phyloP scores from a whole-genome alignment of 1,140 invertebrate genomes.

The Drosophila sturtevanti region DNA sequence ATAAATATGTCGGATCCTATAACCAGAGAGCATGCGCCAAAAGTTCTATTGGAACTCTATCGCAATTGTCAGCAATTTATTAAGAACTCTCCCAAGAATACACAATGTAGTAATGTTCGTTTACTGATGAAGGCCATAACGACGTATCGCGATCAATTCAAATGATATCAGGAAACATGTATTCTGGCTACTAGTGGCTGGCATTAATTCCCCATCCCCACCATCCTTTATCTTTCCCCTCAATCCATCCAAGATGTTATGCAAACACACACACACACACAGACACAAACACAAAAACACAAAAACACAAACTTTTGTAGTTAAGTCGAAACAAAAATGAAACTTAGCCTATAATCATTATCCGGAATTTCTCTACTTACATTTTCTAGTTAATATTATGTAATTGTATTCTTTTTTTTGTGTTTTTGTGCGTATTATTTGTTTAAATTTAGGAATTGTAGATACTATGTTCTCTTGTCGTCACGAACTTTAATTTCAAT shows the following conservation, averaged over 20 bases:
- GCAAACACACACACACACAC: slow-evolving; percentile 22
- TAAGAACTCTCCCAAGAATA: slow-evolving; percentile 87
- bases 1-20: slow-evolving; percentile 90
- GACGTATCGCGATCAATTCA: slow-evolving; percentile 74
- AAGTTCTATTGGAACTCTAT: slow-evolving; percentile 89
- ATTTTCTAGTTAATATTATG: slow-evolving; percentile 23
- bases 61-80: slow-evolving; percentile 90
- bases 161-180: slow-evolving; percentile 71
- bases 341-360: slow-evolving; percentile 25
- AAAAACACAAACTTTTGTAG: slow-evolving; percentile 43
- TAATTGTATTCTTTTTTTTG: slow-evolving; percentile 40
- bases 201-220: slow-evolving; percentile 42
- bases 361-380: slow-evolving; percentile 24
- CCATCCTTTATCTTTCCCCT: neutral
- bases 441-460: slow-evolving; percentile 44
- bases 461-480: slow-evolving; percentile 43
- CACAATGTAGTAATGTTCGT: slow-evolving; percentile 88
- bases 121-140: slow-evolving; percentile 92
- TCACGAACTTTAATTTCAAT: slow-evolving; percentile 21
- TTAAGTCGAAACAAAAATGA: slow-evolving; percentile 26
- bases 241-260: slow-evolving; percentile 22
- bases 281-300: slow-evolving; percentile 23
- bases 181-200: slow-evolving; percentile 40
- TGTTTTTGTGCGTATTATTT: slow-evolving; percentile 52
- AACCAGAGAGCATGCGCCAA: slow-evolving; percentile 91